Conservation (phyloP, 2,113 vertebrate genomes). For the Tapirus terrestris region DNA sequence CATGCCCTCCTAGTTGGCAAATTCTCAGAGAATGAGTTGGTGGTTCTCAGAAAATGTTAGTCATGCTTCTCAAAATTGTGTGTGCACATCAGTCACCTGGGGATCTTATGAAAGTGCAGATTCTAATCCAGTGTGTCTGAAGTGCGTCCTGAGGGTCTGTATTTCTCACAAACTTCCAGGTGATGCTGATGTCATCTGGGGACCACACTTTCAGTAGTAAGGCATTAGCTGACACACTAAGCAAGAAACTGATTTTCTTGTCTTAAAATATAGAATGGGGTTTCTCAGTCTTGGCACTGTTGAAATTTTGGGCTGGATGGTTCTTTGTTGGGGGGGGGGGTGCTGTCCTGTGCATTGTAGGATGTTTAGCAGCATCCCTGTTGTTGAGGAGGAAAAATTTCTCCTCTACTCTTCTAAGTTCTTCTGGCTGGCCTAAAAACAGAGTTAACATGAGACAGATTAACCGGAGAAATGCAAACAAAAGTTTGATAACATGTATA, state of each 20-base stretch:
- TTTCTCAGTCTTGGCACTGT: not conserved
- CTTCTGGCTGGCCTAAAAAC: too few relatives aligned
- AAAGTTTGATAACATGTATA: too few relatives aligned
- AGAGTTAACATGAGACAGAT: too few relatives aligned
- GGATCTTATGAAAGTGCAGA: not conserved
- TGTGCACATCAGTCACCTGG: fast-evolving
- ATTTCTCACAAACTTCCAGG: not conserved
- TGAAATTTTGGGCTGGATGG: not conserved
- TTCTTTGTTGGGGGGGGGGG: not conserved
- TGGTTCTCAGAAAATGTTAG: not conserved
- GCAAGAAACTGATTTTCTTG: not conserved
- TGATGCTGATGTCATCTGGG: not conserved
- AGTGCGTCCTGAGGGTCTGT: not conserved
- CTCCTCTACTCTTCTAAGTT: too few relatives aligned
- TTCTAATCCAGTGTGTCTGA: not conserved
- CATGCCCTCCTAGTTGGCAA: not conserved
- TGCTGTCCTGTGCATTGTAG: not conserved
- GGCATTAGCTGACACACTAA: not conserved
- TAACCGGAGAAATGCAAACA: too few relatives aligned
- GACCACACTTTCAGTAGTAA: not conserved
- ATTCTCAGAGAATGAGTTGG: too few relatives aligned
- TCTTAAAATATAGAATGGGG: not conserved
- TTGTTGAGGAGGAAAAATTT: too few relatives aligned
- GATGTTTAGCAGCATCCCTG: not conserved
- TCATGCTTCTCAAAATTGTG: not conserved